phyloP scores from a whole-genome alignment of 2,797 vertebrate genomes.

The Chelon auratus region DNA sequence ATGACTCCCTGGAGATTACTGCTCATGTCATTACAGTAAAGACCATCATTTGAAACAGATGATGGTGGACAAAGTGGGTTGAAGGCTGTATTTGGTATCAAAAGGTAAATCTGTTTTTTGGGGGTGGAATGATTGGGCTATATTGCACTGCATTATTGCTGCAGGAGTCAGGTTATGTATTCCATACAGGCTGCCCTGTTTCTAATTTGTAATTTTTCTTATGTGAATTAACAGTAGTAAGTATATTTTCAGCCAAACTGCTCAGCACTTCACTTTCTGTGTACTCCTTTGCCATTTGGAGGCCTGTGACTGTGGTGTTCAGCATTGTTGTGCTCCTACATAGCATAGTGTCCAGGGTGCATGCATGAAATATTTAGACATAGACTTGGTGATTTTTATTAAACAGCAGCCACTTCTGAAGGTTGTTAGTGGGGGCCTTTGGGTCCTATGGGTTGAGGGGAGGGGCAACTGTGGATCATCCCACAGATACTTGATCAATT shows the following conservation, averaged over 20 bases:
- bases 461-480: too few species aligned
- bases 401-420: not conserved
- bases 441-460: too few species aligned
- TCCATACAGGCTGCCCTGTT: not conserved
- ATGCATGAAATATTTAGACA: too few species aligned
- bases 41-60: slow-evolving; percentile 25
- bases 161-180: slow-evolving; percentile 11
- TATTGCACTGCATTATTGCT: slow-evolving; percentile 6
- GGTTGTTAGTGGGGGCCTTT: too few species aligned
- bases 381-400: slow-evolving; percentile 9
- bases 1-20: slow-evolving; percentile 52
- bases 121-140: slow-evolving; percentile 24
- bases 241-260: too few species aligned
- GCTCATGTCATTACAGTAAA: slow-evolving; percentile 48
- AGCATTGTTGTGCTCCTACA: not conserved
- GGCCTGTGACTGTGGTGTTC: too few species aligned
- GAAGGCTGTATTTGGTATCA: slow-evolving; percentile 23
- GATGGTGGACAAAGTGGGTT: slow-evolving; percentile 22
- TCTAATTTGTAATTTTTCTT: not conserved
- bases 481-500: too few species aligned
- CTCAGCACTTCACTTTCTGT: too few species aligned
- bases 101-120: slow-evolving; percentile 31
- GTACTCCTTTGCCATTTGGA: too few species aligned
- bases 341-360: too few species aligned
- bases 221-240: too few species aligned